These are phyloP conservation scores for Anoplopoma fimbria DNA, from an alignment of 2,113 vertebrate species.

Conservation along the genomic window DNA sequence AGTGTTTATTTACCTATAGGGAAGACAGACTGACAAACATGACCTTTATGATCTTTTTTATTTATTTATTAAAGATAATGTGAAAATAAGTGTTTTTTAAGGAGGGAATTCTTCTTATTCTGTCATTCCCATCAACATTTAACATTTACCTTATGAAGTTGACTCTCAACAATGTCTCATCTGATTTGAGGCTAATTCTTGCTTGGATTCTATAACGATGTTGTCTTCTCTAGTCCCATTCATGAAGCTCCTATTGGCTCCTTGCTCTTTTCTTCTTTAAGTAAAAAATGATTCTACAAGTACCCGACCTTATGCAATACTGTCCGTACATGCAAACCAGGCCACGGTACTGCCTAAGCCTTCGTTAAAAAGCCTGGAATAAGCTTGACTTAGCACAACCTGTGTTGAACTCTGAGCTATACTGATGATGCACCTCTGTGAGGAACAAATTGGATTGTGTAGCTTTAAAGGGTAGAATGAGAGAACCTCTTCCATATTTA, in stretches of 20 bases:
- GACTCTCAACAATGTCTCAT: no score
- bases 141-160: not conserved
- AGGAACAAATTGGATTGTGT: slow-evolving; percentile 24
- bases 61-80: no score
- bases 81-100: not conserved
- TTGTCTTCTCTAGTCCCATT: no score
- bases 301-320: not conserved
- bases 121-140: not conserved
- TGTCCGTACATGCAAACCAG: not conserved
- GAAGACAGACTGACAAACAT: not conserved
- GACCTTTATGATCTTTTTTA: not conserved
- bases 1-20: not conserved
- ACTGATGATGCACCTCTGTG: not conserved
- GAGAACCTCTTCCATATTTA: slow-evolving; percentile 23
- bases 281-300: not conserved
- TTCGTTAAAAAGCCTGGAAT: slow-evolving; percentile 6
- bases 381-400: not conserved
- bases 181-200: not conserved
- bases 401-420: not conserved
- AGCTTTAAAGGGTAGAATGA: slow-evolving; percentile 29
- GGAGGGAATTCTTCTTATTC: not conserved
- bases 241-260: no score
- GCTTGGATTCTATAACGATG: not conserved
- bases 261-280: not conserved
- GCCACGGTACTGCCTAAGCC: not conserved